Percentiles rank a stretch among this genome's conserved stretches.
phyloP scores from a whole-genome alignment of 2,888 invertebrate genomes.

The Apantesis nais region DNA sequence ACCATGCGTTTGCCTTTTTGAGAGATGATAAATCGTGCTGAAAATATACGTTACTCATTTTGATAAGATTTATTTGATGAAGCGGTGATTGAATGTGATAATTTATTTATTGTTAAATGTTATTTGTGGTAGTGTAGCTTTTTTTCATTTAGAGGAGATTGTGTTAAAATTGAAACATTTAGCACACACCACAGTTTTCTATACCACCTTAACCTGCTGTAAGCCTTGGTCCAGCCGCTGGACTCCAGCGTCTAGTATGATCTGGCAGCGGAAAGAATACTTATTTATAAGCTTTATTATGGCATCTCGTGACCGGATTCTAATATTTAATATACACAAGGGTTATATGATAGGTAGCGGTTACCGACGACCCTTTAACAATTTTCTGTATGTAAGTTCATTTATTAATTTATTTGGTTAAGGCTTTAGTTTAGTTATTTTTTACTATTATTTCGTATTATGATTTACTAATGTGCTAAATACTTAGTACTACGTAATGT shows the following conservation, averaged over 20 bases:
- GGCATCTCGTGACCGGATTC: no score
- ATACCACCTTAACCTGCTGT: background rate
- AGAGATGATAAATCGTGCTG: slow-evolving; percentile 31
- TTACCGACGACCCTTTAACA: no score
- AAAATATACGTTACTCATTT: slow-evolving; percentile 5
- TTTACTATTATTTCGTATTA: no score
- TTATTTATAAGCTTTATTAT: no score
- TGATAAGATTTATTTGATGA: background rate
- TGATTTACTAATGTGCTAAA: no score
- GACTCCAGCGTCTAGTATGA: background rate
- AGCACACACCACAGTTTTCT: background rate
- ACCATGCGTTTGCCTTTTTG: slow-evolving; percentile 42
- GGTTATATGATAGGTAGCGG: no score
- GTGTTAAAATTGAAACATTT: background rate
- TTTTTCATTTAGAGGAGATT: background rate
- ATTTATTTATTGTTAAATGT: background rate
- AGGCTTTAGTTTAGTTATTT: no score
- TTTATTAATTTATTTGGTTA: no score
- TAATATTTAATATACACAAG: no score
- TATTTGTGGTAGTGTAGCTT: background rate
- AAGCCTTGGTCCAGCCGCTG: no score
- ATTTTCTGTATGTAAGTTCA: no score
- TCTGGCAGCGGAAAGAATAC: background rate
- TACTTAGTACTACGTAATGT: no score
- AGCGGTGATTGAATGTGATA: background rate